Evolutionary conservation across 2,113 vertebrate species (phyloP).

Genomic region (Saccopteryx leptura): DNA sequence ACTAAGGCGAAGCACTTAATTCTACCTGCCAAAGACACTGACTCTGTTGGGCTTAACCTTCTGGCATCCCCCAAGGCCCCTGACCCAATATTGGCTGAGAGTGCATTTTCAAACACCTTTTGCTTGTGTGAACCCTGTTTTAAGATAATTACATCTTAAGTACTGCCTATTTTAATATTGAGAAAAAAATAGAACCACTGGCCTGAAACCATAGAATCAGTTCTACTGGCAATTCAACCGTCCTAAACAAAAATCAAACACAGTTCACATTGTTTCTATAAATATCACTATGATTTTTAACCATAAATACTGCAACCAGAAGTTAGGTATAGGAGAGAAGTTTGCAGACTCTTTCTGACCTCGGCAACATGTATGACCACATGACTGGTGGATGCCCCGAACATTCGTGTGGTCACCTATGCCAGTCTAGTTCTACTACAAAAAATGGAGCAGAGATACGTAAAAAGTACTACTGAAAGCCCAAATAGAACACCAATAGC

Average conservation of each 20-base stretch:
- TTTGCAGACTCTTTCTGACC: constrained; percentile 34
- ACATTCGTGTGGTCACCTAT: neutral
- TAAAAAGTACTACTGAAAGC: neutral
- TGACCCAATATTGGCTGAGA: neutral
- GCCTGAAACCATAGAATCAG: neutral
- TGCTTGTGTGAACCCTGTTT: neutral
- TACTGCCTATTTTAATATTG: constrained; percentile 28
- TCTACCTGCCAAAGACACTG: neutral
- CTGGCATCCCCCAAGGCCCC: neutral
- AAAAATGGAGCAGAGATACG: neutral
- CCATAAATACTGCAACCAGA: constrained; percentile 19
- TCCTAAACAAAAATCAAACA: constrained; percentile 57
- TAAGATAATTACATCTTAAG: neutral
- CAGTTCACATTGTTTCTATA: constrained; percentile 17
- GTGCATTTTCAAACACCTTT: constrained; percentile 20
- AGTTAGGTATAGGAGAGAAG: neutral
- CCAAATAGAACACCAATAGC: neutral
- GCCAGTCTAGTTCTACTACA: neutral
- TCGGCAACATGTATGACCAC: neutral
- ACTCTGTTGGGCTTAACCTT: neutral
- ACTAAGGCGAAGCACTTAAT: neutral
- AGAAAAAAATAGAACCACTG: neutral
- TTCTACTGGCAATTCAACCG: neutral
- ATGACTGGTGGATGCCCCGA: neutral
- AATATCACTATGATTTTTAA: constrained; percentile 33